Conservation (phyloP, 2,797 vertebrate species). For the Enteromius afrohamiltoni region DNA sequence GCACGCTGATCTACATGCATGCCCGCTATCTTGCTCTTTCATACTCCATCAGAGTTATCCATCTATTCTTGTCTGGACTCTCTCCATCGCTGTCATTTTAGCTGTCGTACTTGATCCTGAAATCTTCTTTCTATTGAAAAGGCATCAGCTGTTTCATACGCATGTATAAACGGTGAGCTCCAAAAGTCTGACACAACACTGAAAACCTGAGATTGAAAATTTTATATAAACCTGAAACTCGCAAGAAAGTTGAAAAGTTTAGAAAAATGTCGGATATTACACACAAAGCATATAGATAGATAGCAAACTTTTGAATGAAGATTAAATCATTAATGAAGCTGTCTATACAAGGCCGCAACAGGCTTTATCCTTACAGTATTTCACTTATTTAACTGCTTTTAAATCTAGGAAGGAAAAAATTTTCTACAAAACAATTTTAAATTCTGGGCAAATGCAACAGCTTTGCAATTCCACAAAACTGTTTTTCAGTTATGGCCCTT, state of each 20-base stretch:
- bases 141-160: not conserved
- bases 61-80: not conserved
- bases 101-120: not conserved
- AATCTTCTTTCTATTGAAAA: slow-evolving; percentile 2
- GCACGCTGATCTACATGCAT: not conserved
- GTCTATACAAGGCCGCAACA: not conserved
- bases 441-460: not conserved
- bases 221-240: not conserved
- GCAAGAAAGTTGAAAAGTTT: not conserved
- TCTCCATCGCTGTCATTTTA: not conserved
- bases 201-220: not conserved
- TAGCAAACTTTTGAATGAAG: not conserved
- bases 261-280: not conserved
- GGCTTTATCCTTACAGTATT: not conserved
- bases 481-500: slow-evolving; percentile 12
- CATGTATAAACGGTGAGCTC: not conserved
- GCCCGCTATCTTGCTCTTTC: not conserved
- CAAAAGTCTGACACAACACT: not conserved
- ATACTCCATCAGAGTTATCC: slow-evolving; percentile 11
- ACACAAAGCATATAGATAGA: not conserved
- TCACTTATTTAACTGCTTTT: not conserved
- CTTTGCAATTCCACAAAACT: slow-evolving; percentile 4
- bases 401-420: not conserved
- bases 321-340: not conserved
- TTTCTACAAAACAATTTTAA: not conserved